phyloP scores from a whole-genome alignment of 1,140 invertebrate genomes.

The Monochamus saltuarius region DNA sequence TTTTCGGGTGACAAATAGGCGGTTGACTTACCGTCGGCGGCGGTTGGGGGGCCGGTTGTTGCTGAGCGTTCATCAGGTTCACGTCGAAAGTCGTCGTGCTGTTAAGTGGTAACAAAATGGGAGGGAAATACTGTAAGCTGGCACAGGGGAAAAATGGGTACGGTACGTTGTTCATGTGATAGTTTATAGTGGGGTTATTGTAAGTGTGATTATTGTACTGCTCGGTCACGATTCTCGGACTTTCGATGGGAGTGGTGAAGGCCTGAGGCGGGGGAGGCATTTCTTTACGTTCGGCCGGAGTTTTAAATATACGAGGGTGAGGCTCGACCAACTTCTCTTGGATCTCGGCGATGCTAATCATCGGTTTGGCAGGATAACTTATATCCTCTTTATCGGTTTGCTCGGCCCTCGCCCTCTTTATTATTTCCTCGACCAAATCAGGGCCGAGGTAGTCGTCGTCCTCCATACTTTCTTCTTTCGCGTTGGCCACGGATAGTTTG shows the following conservation, averaged over 20 bases:
- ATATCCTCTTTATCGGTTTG: slow-evolving; percentile 30
- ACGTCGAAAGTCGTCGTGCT: slow-evolving; percentile 13
- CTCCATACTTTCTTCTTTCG: slow-evolving; percentile 10
- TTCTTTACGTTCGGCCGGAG: slow-evolving; percentile 37
- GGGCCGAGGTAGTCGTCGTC: slow-evolving; percentile 10
- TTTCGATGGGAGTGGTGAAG: slow-evolving; percentile 16
- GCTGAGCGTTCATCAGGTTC: slow-evolving; percentile 9
- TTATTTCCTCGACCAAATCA: slow-evolving; percentile 19
- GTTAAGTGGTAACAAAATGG: slow-evolving; percentile 10
- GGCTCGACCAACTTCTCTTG: slow-evolving; percentile 23
- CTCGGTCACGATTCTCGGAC: slow-evolving; percentile 28
- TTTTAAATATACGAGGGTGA: slow-evolving; percentile 29
- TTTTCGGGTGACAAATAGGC: no score
- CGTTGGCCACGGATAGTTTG: slow-evolving; percentile 26
- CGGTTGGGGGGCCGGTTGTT: no score
- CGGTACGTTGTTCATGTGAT: slow-evolving; percentile 41
- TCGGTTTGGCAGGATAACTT: slow-evolving; percentile 39
- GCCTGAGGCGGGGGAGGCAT: slow-evolving; percentile 30
- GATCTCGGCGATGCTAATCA: slow-evolving; percentile 42
- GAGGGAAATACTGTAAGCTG: slow-evolving; percentile 12
- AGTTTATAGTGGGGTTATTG: slow-evolving; percentile 41
- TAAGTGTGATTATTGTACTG: slow-evolving; percentile 42
- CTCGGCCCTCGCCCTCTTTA: slow-evolving; percentile 14
- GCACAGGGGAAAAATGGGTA: slow-evolving; percentile 16
- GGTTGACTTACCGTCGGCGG: no score